Evolutionary conservation across 2,797 vertebrate genomes (phyloP), one percentile per base, ranked within the genome.

Genomic region (Neosilurus mollespiculum): DNA sequence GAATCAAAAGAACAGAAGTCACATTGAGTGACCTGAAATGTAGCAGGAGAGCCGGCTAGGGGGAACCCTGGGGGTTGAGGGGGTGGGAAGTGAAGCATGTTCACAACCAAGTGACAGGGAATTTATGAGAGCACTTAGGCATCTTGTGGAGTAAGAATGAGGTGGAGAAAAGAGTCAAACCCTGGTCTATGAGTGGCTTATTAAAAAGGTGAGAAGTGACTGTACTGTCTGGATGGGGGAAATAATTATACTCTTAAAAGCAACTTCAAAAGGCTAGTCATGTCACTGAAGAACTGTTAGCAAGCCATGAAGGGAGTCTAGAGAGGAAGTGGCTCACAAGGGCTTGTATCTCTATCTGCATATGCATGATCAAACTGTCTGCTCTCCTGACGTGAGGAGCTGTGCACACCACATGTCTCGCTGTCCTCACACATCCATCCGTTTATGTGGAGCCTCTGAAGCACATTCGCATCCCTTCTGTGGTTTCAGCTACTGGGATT

Each of bases 121-220:
- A 93, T 94, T 94, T 94, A 94, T 92, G 91, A 90, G 92, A 86
- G 20, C 84, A 90, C 90, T 92, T 89, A 87, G 88, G 88, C 87
- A 88, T 90, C 87, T 78, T 59, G 80, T 85, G 64, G 73, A 86
- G 83, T 78, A 85, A 84, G 64, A 81, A 82, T 53, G 65, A 53
- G 51, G 73, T 62, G 72, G 78, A 62, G 80, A 72, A 16, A 80
- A 75, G 78, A 81, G 84, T 81, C 89, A 87, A 89, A 92, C 92
- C 90, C 90, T 93, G 87, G 92, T 94, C 93, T 94, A 90, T 90
- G 90, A 93, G 92, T 81, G 90, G 88, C 93, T 94, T 94, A 95
- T 95, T 95, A 95, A 95, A 93, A 94, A 95, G 94, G 95, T 95
- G 94, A 94, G 93, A 95, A 94, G 94, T 95, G 94, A 95, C 93